Evolutionary conservation across 1,140 invertebrate species (phyloP).

Genomic region (Andrena cerasifolii): DNA sequence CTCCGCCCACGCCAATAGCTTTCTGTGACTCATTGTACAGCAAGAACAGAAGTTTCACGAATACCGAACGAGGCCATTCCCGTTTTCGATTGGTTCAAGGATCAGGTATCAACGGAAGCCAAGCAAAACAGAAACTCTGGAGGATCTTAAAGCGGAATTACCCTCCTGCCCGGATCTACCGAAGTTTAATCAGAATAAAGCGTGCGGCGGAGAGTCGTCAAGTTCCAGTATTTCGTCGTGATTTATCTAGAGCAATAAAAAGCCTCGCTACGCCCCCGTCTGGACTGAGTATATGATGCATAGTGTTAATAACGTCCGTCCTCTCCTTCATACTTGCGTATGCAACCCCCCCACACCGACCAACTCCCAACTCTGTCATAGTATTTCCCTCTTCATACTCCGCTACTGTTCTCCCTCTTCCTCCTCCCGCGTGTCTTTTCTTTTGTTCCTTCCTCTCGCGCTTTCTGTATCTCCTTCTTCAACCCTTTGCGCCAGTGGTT

Average conservation of each 20-base stretch:
- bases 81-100: background rate
- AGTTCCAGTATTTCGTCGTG: slow-evolving; percentile 52
- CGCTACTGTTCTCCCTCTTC: background rate
- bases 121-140: slow-evolving; percentile 7
- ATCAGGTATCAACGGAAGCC: background rate
- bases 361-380: slow-evolving; percentile 16
- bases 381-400: slow-evolving; percentile 30
- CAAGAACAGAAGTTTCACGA: background rate
- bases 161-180: background rate
- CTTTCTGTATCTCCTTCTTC: background rate
- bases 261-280: slow-evolving; percentile 44
- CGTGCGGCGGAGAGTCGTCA: slow-evolving; percentile 43
- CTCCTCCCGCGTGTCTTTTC: background rate
- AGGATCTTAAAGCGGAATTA: slow-evolving; percentile 27
- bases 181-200: slow-evolving; percentile 59
- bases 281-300: slow-evolving; percentile 66
- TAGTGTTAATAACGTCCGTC: slow-evolving; percentile 72
- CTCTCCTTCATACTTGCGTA: slow-evolving; percentile 44
- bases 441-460: background rate
- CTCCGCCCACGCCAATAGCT: too few species aligned
- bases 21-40: background rate
- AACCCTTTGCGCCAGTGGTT: slow-evolving; percentile 10
- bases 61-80: background rate
- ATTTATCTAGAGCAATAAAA: slow-evolving; percentile 73
- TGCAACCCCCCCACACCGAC: slow-evolving; percentile 1